Evolutionary conservation across 2,888 invertebrate genomes (phyloP), one percentile per base, ranked within the genome.

Genomic region (Acholoe squamosa): DNA sequence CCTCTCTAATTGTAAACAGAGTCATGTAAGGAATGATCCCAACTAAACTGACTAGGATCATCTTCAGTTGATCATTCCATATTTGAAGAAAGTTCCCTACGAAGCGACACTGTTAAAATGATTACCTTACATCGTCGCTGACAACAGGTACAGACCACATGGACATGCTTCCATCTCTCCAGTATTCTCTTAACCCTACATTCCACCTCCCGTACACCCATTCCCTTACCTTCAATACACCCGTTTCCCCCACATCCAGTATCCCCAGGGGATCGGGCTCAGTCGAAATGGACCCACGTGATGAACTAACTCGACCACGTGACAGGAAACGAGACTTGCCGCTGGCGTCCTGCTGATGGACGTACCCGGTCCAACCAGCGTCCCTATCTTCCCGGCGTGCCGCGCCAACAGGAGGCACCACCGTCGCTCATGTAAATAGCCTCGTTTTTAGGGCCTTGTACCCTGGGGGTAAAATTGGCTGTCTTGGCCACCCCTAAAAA

Each of bases 251-350:
- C 61, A n/a, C 61, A n/a, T 14, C 3, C 5, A 43, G 43, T 61
- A n/a, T n/a, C 61, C 61, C 61, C n/a, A 19, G 61, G 61, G 61
- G 61, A n/a, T 14, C n/a, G 61, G 61, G n/a, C 7, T 7, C 61
- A 7, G 3, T 7, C 14, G 22, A 19, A 61, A 61, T 61, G 14
- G 61, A n/a, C 3, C 71, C 71, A 71, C 31, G 71, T 71, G 71
- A 71, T 71, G 71, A 71, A 71, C 71, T 71, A n/a, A 71, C 71
- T 25, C 28, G 71, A 25, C 71, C 71, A 71, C 31, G 71, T 71
- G 71, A 25, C 71, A 71, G 71, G 71, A 71, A 71, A 28, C 31
- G 71, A 71, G 71, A 71, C 71, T 28, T 71, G 71, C 71, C 71
- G 71, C 71, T 7, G 71, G 71, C 71, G 71, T 25, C 28, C 28